These are phyloP conservation scores for Phyllotis vaccarum DNA, from an alignment of 2,797 vertebrate species.

Conservation along the genomic window DNA sequence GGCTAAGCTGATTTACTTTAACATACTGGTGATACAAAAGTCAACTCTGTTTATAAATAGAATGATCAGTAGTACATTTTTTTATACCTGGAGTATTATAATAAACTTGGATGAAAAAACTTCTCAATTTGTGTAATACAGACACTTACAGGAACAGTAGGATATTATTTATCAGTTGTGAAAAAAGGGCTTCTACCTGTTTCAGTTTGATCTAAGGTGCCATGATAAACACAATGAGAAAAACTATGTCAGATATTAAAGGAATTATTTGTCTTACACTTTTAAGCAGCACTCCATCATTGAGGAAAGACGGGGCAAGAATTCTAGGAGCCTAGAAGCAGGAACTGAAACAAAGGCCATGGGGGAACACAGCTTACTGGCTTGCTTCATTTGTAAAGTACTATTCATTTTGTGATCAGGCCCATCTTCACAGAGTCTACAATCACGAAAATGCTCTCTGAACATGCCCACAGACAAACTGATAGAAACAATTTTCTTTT, in stretches of 20 bases:
- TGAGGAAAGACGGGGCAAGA: background rate
- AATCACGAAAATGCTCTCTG: background rate
- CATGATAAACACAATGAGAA: background rate
- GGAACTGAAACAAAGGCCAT: background rate
- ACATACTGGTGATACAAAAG: background rate
- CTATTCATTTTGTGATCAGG: background rate
- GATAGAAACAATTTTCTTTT: background rate
- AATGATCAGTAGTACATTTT: background rate
- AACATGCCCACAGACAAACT: background rate
- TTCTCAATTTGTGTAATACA: background rate
- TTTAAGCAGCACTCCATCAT: background rate
- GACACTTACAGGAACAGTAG: background rate
- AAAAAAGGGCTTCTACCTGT: background rate
- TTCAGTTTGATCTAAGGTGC: background rate
- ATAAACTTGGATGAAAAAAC: background rate
- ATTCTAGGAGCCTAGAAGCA: background rate
- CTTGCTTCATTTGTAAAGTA: background rate
- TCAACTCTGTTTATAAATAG: slow-evolving; percentile 21
- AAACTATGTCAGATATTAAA: too few relatives aligned
- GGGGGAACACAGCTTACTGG: background rate
- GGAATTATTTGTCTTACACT: too few relatives aligned
- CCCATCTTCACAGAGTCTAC: background rate
- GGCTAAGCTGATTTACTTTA: background rate
- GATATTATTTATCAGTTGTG: background rate
- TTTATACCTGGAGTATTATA: background rate